Evolutionary conservation across 2,797 vertebrate genomes (phyloP), one percentile per base, ranked within the genome.

Genomic region (Otolemur crassicaudatus): DNA sequence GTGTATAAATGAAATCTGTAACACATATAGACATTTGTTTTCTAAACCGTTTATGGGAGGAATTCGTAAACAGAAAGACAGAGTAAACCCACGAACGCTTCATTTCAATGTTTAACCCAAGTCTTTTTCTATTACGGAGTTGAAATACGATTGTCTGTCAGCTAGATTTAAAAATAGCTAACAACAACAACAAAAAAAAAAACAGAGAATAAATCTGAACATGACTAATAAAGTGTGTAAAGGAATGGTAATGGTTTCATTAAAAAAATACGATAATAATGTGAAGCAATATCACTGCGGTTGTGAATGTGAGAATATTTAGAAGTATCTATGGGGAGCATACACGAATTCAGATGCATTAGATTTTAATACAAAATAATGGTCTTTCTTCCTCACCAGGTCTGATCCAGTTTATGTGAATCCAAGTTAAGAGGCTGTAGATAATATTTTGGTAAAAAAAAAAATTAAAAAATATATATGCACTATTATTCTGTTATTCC

Each of bases 1-100:
- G 96, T 97, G 97, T 98, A 98, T 98, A 98, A 98, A 99, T 99
- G 98, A 97, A 97, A 96, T 97, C 67, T 96, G 40, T 98, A 99
- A 99, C 96, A 97, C 90, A 46, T 98, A 98, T 98, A 97, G 98
- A 98, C 96, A 40, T 97, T 98, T 98, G 96, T 95, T 98, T 98
- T 98, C 98, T 97, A 98, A 98, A 96, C 94, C 96, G 49, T 87
- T 98, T 98, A 98, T 27, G 69, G 93, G 67, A 84, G 92, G 98
- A 98, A 98, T 98, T 97, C 65, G 87, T 93, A 97, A 96, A 92
- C 88, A 31, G 90, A 94, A 97, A 98, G 97, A 98, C 34, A 89
- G 31, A 4, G 20, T 95, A 84, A 98, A 96, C 98, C 97, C 97
- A 97, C 97, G 79, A 81, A 69, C 34, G 93, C 98, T 98, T 99